A percentile compares a stretch with the other conserved stretches of the same genome.
Evolutionary conservation across 2,797 vertebrate species (phyloP).

Genomic region (Schizopygopsis malacanthus): DNA sequence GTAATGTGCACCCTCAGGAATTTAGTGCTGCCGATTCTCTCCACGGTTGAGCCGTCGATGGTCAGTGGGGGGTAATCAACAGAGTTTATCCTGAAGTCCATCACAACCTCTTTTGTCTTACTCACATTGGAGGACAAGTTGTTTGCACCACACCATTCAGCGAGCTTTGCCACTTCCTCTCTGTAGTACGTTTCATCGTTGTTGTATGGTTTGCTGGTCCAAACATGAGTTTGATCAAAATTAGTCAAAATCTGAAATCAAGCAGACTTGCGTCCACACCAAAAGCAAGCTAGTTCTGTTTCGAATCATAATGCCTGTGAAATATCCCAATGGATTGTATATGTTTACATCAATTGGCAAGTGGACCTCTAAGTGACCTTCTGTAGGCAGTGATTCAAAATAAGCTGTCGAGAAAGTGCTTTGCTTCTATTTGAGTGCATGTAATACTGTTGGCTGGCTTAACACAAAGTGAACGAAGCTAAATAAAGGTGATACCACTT

Average conservation of each 20-base stretch:
- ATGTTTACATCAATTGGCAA: conserved; percentile 37
- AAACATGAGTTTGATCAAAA: neutral
- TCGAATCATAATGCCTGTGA: neutral
- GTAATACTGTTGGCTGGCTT: conserved; percentile 1
- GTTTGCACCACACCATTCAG: too few species aligned
- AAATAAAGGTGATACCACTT: neutral
- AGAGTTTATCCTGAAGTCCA: too few species aligned
- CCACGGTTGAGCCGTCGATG: too few species aligned
- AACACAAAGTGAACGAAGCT: neutral
- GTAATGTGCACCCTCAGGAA: too few species aligned
- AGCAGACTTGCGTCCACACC: neutral
- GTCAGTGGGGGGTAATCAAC: too few species aligned
- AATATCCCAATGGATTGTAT: conserved; percentile 35
- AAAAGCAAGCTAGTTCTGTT: neutral
- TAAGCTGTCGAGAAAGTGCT: conserved; percentile 15
- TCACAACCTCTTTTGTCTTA: too few species aligned
- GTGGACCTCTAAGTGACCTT: conserved; percentile 47
- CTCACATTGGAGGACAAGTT: too few species aligned
- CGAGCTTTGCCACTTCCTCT: too few species aligned
- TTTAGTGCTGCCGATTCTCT: too few species aligned
- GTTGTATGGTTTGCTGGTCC: neutral
- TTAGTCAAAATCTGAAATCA: neutral
- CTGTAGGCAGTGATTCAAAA: conserved; percentile 32
- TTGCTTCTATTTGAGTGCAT: conserved; percentile 21
- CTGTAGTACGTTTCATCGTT: too few species aligned